Evolutionary conservation across 2,888 invertebrate genomes (phyloP), one percentile per base, ranked within the genome.

Genomic region (Nemapogon koenigi): DNA sequence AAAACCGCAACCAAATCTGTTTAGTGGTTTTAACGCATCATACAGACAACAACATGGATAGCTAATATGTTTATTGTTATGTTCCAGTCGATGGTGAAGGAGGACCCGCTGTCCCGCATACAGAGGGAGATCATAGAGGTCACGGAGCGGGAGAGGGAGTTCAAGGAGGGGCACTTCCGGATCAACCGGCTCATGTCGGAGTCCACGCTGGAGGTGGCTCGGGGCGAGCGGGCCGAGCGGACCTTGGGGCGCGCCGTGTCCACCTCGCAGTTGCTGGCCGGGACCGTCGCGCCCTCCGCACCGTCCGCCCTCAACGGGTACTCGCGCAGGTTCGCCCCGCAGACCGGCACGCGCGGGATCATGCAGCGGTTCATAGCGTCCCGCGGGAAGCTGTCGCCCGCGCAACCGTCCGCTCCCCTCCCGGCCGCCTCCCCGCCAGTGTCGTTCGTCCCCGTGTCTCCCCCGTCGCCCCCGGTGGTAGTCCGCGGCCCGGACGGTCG

Each of bases 91-190:
- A 62, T 80, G 55, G 67, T 83, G 63, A 85, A 85, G 66, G 83
- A 87, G 59, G 86, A 87, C 69, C 89, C 89, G 46, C 78, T 90
- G 54, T 84, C 85, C 55, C 85, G 92, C 62, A 92, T 95, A 62
- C 94, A 94, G 71, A 85, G 88, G 57, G 94, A 95, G 82, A 93
- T 95, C 53, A 87, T 89, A 53, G 90, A 91, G 71, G 91, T 91
- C 42, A 88, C 88, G 38, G 87, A 90, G 55, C 82, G 93, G 47
- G 95, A 95, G 67, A 83, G 88, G 55, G 92, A 91, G 57, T 84
- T 94, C 49, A 81, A 85, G 49, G 85, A 84, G 51, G 84, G 84
- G 14, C 79, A 73, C 52, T 76, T 79, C 46, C 61, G 75, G 39
- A 67, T 73, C 35, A 73, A 65, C 48, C 56, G 79, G 35, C 64